phyloP scores from a whole-genome alignment of 1,140 invertebrate species.

The Lanistes nyassanus region DNA sequence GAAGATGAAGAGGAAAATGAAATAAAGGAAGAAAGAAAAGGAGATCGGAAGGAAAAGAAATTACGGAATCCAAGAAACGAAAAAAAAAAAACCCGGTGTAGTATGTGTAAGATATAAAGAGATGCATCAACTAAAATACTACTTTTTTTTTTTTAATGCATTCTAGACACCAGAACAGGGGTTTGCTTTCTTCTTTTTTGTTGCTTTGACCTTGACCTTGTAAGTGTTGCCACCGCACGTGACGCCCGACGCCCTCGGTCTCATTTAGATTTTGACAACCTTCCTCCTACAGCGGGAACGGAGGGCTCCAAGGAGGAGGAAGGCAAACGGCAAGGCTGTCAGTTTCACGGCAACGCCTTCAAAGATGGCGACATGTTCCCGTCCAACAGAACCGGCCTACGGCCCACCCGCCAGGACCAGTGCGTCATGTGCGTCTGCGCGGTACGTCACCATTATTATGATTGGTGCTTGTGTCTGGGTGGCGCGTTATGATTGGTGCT shows the following conservation, averaged over 20 bases:
- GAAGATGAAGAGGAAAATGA: no score
- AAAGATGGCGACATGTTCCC: constrained; percentile 42
- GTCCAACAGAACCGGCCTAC: constrained; percentile 43
- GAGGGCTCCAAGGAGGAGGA: constrained; percentile 20
- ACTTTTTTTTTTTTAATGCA: background rate
- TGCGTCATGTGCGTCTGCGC: constrained; percentile 48
- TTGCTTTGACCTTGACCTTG: constrained; percentile 12
- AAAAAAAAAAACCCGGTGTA: background rate
- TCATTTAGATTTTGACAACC: constrained; percentile 56
- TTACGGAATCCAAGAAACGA: background rate
- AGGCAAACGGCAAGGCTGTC: constrained; percentile 31
- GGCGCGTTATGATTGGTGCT: no score
- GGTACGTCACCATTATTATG: constrained; percentile 9
- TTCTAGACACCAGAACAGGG: background rate
- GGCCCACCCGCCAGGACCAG: constrained; percentile 41
- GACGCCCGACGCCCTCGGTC: constrained; percentile 17
- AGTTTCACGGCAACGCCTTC: constrained; percentile 33
- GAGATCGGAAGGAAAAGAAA: background rate
- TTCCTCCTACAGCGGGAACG: constrained; percentile 52
- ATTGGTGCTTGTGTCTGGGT: background rate
- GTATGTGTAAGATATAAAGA: background rate
- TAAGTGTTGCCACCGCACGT: constrained; percentile 24
- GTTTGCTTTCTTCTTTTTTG: background rate
- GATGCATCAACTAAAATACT: background rate
- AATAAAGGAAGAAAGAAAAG: background rate